Conservation (phyloP, 1,140 invertebrate genomes). For the Batillaria attramentaria region DNA sequence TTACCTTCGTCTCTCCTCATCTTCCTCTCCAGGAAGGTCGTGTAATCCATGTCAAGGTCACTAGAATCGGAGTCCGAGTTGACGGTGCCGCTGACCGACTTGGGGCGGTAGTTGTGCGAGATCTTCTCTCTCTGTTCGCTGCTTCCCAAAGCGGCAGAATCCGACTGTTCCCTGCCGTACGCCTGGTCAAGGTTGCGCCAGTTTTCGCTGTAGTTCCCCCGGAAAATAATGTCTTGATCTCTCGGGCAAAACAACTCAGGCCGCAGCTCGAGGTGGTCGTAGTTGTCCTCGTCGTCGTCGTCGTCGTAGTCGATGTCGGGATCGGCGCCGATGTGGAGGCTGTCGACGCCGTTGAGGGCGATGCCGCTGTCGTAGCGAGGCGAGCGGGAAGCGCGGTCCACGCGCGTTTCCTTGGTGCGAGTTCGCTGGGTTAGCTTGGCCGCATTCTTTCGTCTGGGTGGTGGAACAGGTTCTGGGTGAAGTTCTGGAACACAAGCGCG, state of each 20-base stretch:
- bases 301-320: conserved; percentile 8
- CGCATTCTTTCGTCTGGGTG: not conserved
- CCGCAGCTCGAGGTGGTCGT: not conserved
- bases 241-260: conserved; percentile 29
- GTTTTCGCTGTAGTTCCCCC: conserved; percentile 28
- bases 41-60: conserved; percentile 40
- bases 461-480: not conserved
- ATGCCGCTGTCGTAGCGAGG: conserved; percentile 33
- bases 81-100: not conserved
- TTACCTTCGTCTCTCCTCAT: conserved; percentile 3
- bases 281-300: conserved; percentile 8
- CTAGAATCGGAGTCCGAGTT: conserved; percentile 25
- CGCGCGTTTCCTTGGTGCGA: not conserved
- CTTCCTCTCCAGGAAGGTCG: conserved; percentile 37
- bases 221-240: conserved; percentile 41
- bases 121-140: not conserved
- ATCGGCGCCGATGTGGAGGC: not conserved
- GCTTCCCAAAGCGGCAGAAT: not conserved
- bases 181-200: conserved; percentile 15
- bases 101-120: not conserved
- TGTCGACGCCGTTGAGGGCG: conserved; percentile 8
- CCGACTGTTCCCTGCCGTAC: not conserved
- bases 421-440: conserved; percentile 20
- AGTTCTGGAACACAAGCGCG: conserved; percentile 6
- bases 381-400: conserved; percentile 12